These are phyloP conservation scores for Microplitis deprimator DNA, from an alignment of 2,888 invertebrate species.

Conservation along the genomic window DNA sequence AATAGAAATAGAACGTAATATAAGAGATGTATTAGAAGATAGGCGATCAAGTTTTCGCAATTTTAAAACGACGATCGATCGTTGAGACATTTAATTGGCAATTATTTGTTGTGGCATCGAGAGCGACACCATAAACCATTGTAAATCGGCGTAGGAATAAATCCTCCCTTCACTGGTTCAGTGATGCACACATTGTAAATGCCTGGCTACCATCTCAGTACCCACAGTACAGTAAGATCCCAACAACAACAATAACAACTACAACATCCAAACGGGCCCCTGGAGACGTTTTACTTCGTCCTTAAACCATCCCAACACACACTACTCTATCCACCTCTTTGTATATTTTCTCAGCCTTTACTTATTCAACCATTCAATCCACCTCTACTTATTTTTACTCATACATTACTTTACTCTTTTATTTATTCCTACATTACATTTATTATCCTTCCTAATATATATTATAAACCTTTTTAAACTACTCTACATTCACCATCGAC, in stretches of 20 bases:
- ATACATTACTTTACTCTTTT: neutral
- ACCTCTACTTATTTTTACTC: neutral
- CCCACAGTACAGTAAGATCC: neutral
- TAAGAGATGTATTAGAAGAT: slow-evolving; percentile 4
- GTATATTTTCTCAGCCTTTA: neutral
- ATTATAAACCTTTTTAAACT: neutral
- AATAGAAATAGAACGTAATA: neutral
- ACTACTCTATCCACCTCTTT: neutral
- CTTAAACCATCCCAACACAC: neutral
- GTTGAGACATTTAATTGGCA: slow-evolving; percentile 64
- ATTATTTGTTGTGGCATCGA: slow-evolving; percentile 65
- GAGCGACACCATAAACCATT: slow-evolving; percentile 64
- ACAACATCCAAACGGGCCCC: neutral
- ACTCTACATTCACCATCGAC: no score
- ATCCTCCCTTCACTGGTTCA: slow-evolving; percentile 57
- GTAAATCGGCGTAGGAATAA: slow-evolving; percentile 63
- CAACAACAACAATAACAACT: no score
- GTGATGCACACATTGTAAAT: slow-evolving; percentile 16
- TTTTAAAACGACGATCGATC: slow-evolving; percentile 58
- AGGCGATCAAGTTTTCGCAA: slow-evolving; percentile 43
- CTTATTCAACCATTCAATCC: neutral
- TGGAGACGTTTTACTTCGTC: slow-evolving; percentile 12
- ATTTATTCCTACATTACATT: neutral
- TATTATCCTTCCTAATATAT: neutral
- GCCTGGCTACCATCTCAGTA: neutral